phyloP scores from a whole-genome alignment of 1,140 invertebrate species.

The Leptinotarsa texana region DNA sequence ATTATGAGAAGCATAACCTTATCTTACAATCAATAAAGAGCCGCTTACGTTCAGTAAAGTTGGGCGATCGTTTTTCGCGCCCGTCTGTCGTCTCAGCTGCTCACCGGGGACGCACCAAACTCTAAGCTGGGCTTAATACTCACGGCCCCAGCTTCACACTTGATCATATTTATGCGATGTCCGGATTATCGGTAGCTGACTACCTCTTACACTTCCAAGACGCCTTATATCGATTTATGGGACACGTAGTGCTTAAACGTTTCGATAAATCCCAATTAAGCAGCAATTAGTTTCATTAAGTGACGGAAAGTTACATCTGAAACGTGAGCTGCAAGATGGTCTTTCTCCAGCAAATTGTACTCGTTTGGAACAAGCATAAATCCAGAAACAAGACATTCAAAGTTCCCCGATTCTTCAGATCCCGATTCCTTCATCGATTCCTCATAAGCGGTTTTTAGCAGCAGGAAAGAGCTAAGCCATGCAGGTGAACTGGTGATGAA shows the following conservation, averaged over 20 bases:
- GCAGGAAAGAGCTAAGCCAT: too few species aligned
- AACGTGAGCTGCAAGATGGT: background rate
- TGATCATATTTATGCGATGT: conserved; percentile 60
- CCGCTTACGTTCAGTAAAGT: conserved; percentile 27
- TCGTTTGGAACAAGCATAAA: too few species aligned
- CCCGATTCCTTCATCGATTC: too few species aligned
- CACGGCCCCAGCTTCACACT: conserved; percentile 54
- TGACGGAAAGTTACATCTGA: background rate
- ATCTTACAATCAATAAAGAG: conserved; percentile 29
- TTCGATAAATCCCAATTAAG: conserved; percentile 52
- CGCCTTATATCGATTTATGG: conserved; percentile 55
- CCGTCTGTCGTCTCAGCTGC: conserved; percentile 51
- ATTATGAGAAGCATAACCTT: conserved; percentile 20
- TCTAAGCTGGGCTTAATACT: conserved; percentile 54
- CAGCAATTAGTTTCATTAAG: conserved; percentile 44
- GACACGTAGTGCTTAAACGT: conserved; percentile 50
- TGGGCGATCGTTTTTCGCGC: conserved; percentile 46
- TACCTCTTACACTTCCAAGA: conserved; percentile 53
- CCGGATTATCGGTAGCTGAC: conserved; percentile 55
- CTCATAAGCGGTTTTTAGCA: too few species aligned
- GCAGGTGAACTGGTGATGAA: too few species aligned
- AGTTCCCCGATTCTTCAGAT: too few species aligned
- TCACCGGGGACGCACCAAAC: conserved; percentile 49
- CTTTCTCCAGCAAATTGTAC: background rate
- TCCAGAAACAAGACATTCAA: too few species aligned